A percentile compares a stretch with the other conserved stretches of the same genome.
Conservation (phyloP, 2,797 vertebrate genomes). For the Triplophysa bombifrons region DNA sequence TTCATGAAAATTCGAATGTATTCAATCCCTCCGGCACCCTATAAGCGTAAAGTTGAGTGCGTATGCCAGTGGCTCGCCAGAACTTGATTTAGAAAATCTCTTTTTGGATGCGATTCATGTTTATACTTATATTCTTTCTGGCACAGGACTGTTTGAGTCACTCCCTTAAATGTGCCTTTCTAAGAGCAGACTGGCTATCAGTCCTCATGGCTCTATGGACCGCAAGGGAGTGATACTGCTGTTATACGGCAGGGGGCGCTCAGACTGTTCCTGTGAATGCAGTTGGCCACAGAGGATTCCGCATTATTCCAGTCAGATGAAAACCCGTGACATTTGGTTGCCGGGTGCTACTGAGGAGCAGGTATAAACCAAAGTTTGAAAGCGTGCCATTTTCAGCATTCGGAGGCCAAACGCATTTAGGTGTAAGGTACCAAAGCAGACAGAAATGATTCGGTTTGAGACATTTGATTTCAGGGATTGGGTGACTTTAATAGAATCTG, state of each 20-base stretch:
- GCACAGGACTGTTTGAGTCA: slow-evolving; percentile 45
- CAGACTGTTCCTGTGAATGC: slow-evolving; percentile 30
- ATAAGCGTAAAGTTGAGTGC: slow-evolving; percentile 57
- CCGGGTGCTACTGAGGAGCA: slow-evolving; percentile 7
- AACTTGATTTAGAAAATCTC: slow-evolving; percentile 67
- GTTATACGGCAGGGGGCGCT: slow-evolving; percentile 64
- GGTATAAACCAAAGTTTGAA: slow-evolving; percentile 27
- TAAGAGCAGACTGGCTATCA: slow-evolving; percentile 42
- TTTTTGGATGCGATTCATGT: slow-evolving; percentile 62
- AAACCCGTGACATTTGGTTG: slow-evolving; percentile 40
- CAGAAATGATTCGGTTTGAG: not conserved
- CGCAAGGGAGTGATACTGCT: slow-evolving; percentile 23
- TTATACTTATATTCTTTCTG: slow-evolving; percentile 62
- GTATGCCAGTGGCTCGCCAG: slow-evolving; percentile 58
- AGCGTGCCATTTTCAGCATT: slow-evolving; percentile 11
- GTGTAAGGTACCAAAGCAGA: slow-evolving; percentile 2
- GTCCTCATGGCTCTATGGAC: not conserved
- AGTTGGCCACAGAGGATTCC: slow-evolving; percentile 5
- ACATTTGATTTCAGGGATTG: slow-evolving; percentile 11
- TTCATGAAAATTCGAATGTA: slow-evolving; percentile 50
- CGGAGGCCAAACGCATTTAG: not conserved
- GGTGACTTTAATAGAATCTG: slow-evolving; percentile 6
- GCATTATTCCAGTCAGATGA: slow-evolving; percentile 27
- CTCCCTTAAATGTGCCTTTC: slow-evolving; percentile 46
- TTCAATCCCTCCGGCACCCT: slow-evolving; percentile 40